Base-by-base conservation (phyloP, 2,797 vertebrate species). In the Nyctibius grandis region DNA sequence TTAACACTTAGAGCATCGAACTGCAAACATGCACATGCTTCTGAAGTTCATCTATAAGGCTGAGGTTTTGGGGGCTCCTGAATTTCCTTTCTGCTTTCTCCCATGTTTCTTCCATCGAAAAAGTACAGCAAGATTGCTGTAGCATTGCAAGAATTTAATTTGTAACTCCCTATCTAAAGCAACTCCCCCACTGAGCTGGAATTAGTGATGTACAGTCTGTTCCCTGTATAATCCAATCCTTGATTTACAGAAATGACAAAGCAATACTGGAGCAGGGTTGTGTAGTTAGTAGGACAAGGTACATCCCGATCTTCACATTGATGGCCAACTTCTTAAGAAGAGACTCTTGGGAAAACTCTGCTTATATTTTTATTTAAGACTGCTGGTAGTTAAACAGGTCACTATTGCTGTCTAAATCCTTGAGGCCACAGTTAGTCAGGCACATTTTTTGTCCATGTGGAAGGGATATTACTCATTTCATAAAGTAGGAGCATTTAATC, bases 381-480 rank as follows among this genome's bases (percentile, higher is more conserved):
- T 51, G 33, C 31, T 68, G 44, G 38, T 75, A 34, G n/a, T 82
- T 42, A 60, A 56, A 45, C 67, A 61, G 47, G 48, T 82, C 73
- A 6, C 54, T 4, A 2, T 23, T 47, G 56, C 78, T 47, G 20
- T 44, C 48, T 73, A 42, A 91, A 60, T 63, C 87, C 78, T 67
- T 18, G 44, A 4, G 11, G 51, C 72, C 20, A 8, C 50, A 13
- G 34, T 93, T 76, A 83, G 60, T 60, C 82, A 92, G 77, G 72
- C 75, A 21, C 5, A 2, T 22, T 74, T 7, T 23, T 5, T 72
- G 44, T n/a, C 9, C 57, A 56, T 13, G 65, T 54, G 38, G 28
- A 93, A 47, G 92, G 89, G 82, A 84, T 73, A 6, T 96, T 96
- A 61, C 90, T 95, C 91, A 90, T 9, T n/a, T 67, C 31, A 40